These are phyloP conservation scores for Montipora capitata DNA, from an alignment of 92 coral and sea anemone genomes.

Conservation along the genomic window DNA sequence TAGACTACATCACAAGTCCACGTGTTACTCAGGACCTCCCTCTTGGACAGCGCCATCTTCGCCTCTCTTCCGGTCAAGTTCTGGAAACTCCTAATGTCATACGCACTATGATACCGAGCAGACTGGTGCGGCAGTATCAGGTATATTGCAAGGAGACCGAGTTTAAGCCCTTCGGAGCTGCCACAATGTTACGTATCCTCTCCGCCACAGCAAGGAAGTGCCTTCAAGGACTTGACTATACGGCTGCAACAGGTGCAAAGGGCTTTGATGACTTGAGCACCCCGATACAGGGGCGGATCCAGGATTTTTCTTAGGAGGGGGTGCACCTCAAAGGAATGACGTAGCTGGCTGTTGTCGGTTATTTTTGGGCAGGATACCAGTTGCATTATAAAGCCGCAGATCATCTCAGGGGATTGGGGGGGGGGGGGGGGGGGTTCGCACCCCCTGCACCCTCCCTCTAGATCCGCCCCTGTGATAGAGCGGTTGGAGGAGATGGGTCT, in stretches of 20 bases:
- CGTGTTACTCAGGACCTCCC: constrained; percentile 33
- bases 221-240: constrained; percentile 33
- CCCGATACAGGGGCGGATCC: constrained; percentile 40
- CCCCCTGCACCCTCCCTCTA: no score
- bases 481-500: constrained; percentile 16
- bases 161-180: constrained; percentile 29
- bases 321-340: background rate
- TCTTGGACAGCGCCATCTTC: constrained; percentile 60
- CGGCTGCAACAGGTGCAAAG: constrained; percentile 57
- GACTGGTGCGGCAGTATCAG: constrained; percentile 44
- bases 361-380: no score
- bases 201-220: constrained; percentile 24
- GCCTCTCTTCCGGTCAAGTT: constrained; percentile 40
- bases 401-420: no score
- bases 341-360: no score
- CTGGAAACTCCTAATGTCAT: constrained; percentile 59
- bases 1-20: constrained; percentile 10
- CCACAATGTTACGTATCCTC: constrained; percentile 27
- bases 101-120: constrained; percentile 40
- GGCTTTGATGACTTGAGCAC: constrained; percentile 52
- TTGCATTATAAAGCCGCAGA: no score
- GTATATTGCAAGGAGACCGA: constrained; percentile 34
- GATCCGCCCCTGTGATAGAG: background rate
- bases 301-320: no score
- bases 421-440: no score